Conservation (phyloP, 2,888 invertebrate species). For the Chalcosyrphus nemorum region DNA sequence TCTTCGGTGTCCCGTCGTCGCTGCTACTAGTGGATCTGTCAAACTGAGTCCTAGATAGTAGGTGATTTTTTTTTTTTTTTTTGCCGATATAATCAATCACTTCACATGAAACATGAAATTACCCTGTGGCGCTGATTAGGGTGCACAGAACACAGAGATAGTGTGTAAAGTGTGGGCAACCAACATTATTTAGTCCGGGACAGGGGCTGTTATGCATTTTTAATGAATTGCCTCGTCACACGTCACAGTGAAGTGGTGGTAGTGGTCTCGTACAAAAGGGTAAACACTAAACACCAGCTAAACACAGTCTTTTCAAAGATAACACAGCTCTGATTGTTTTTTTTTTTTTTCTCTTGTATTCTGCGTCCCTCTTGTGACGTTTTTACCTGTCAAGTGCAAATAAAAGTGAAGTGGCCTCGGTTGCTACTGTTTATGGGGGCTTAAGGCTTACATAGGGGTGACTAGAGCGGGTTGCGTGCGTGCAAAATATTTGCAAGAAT, state of each 20-base stretch:
- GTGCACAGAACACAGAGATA: conserved; percentile 50
- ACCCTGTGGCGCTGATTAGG: conserved; percentile 62
- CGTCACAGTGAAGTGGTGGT: conserved; percentile 76
- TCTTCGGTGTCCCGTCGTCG: conserved; percentile 26
- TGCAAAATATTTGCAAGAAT: conserved; percentile 49
- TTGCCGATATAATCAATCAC: conserved; percentile 69
- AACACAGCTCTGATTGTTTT: conserved; percentile 69
- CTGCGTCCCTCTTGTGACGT: conserved; percentile 37
- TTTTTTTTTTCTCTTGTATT: conserved; percentile 32
- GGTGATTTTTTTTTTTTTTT: conserved; percentile 14
- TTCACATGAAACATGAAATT: conserved; percentile 70
- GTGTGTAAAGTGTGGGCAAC: conserved; percentile 3
- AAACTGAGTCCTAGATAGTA: conserved; percentile 42
- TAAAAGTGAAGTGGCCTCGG: conserved; percentile 63
- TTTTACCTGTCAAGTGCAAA: conserved; percentile 71
- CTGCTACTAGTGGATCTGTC: conserved; percentile 57
- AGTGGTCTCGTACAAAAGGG: conserved; percentile 53
- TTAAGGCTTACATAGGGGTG: neutral
- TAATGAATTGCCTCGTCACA: conserved; percentile 81
- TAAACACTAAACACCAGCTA: conserved; percentile 73
- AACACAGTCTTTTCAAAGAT: conserved; percentile 69
- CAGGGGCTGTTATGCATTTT: conserved; percentile 80
- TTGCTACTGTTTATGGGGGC: conserved; percentile 55
- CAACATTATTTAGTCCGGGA: conserved; percentile 37
- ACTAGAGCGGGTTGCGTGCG: conserved; percentile 45